Percentiles rank a stretch among this genome's conserved stretches.
These are phyloP conservation scores for Tetramorium alpestre DNA, from an alignment of 1,140 invertebrate genomes.

Conservation along the genomic window DNA sequence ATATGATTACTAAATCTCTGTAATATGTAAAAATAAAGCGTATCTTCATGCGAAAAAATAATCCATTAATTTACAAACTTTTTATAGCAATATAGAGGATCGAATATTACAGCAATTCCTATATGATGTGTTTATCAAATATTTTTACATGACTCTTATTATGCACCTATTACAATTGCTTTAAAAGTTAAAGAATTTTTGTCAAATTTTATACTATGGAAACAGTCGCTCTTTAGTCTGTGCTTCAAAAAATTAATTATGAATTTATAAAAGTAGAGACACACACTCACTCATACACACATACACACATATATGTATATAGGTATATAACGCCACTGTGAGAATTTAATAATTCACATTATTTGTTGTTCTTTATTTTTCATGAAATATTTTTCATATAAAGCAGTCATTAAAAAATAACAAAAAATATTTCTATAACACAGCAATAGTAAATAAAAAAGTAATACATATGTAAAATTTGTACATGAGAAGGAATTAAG, in stretches of 20 bases:
- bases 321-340: not conserved
- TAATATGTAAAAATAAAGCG: slow-evolving; percentile 24
- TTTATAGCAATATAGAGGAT: slow-evolving; percentile 22
- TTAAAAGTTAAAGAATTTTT: not conserved
- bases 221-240: not conserved
- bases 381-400: slow-evolving; percentile 37
- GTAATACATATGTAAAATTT: slow-evolving; percentile 29
- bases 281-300: not conserved
- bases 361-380: slow-evolving; percentile 47
- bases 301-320: not conserved
- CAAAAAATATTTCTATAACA: slow-evolving; percentile 10
- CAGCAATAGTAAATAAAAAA: slow-evolving; percentile 25
- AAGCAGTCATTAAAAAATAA: slow-evolving; percentile 53
- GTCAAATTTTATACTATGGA: not conserved
- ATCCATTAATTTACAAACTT: slow-evolving; percentile 51
- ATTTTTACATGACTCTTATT: slow-evolving; percentile 6
- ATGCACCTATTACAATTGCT: not conserved
- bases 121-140: not conserved
- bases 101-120: not conserved
- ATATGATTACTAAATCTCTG: slow-evolving; percentile 32
- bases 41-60: slow-evolving; percentile 7
- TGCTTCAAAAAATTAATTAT: not conserved
- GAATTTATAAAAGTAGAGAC: slow-evolving; percentile 14
- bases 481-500: slow-evolving; percentile 25
- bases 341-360: slow-evolving; percentile 24